phyloP scores from a whole-genome alignment of 1,140 invertebrate species.

The Drosophila setifemur region DNA sequence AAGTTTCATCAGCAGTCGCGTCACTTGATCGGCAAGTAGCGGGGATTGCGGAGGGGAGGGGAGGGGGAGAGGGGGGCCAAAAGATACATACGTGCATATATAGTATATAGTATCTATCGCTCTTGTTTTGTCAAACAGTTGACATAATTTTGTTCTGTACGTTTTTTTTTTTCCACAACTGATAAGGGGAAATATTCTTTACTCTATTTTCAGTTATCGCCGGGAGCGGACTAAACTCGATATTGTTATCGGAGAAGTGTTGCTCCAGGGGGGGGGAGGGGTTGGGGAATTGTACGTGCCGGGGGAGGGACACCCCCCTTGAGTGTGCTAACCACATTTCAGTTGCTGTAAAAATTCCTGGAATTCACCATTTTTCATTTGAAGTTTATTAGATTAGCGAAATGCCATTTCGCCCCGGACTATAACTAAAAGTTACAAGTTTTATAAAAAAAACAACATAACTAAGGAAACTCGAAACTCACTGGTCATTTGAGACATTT shows the following conservation, averaged over 20 bases:
- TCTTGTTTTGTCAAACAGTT: constrained; percentile 54
- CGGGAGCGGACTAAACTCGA: constrained; percentile 41
- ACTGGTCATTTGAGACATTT: constrained; percentile 28
- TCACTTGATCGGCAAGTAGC: constrained; percentile 29
- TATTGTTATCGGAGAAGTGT: constrained; percentile 49
- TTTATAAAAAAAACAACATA: constrained; percentile 1
- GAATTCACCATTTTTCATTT: constrained; percentile 23
- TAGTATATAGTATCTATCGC: constrained; percentile 14
- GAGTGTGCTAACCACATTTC: too few relatives aligned
- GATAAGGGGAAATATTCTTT: constrained; percentile 40
- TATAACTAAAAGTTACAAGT: too few relatives aligned
- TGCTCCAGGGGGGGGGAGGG: too few relatives aligned
- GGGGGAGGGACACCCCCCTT: too few relatives aligned
- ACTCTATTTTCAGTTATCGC: constrained; percentile 21
- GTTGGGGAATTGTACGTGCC: too few relatives aligned
- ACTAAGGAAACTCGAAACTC: constrained; percentile 24
- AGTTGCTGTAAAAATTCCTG: constrained; percentile 9
- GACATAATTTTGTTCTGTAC: constrained; percentile 60
- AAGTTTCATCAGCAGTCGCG: constrained; percentile 32
- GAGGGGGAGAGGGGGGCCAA: too few relatives aligned
- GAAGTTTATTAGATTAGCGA: constrained; percentile 14
- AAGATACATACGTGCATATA: background rate
- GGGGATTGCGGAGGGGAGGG: too few relatives aligned
- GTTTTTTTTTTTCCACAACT: constrained; percentile 29
- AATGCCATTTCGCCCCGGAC: too few relatives aligned